These are phyloP conservation scores for Lampris megalopsis DNA, from an alignment of 2,113 vertebrate species.

Conservation along the genomic window DNA sequence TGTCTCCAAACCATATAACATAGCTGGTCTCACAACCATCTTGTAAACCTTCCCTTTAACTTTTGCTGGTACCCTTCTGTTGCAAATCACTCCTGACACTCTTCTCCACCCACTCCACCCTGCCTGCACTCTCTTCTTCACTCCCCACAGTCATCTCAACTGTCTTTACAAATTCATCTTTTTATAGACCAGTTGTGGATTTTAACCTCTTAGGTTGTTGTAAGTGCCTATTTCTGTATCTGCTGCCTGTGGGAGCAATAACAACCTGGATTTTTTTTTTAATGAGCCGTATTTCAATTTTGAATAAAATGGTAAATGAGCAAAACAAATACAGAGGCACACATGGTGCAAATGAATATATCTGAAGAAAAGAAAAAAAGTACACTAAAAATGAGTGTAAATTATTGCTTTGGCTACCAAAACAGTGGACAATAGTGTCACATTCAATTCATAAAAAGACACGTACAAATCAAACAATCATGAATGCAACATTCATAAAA, in stretches of 20 bases:
- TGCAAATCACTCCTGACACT: no score
- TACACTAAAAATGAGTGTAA: conserved; percentile 53
- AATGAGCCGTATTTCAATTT: conserved; percentile 5
- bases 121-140: no score
- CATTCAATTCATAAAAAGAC: conserved; percentile 66
- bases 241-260: not conserved
- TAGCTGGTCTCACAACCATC: no score
- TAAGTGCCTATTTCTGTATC: not conserved
- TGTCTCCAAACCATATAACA: no score
- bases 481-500: conserved; percentile 64
- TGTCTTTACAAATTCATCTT: not conserved
- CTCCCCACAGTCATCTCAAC: not conserved
- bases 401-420: conserved; percentile 76
- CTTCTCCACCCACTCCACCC: no score
- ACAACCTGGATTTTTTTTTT: no score
- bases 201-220: not conserved
- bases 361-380: conserved; percentile 31
- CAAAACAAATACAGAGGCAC: conserved; percentile 52
- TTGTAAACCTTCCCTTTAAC: no score
- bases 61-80: no score
- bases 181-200: not conserved
- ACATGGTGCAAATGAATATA: conserved; percentile 48
- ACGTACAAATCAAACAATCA: conserved; percentile 59
- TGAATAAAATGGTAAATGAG: conserved; percentile 20
- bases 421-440: conserved; percentile 61